Base-by-base conservation (phyloP, 2,888 invertebrate species). In the Podabrus alpinus region DNA sequence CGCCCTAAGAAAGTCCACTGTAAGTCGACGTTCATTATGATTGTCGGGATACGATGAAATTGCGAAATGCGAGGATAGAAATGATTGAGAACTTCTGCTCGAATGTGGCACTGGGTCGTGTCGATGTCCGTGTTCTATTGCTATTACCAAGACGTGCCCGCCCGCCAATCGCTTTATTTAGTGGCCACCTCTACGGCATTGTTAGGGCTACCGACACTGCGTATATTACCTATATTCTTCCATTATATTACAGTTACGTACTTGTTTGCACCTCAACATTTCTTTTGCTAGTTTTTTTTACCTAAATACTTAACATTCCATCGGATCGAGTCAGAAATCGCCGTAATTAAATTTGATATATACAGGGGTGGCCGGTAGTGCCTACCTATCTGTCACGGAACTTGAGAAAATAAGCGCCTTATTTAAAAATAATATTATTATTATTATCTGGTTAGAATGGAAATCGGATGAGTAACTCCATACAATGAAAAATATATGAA, bases 91-190 rank as follows among this genome's bases (percentile, higher is more conserved):
- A 29, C 29, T 29, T 29, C 29, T 29, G 29, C 13, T 29, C n/a
- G 13, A 29, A 29, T 29, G 29, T 29, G 13, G 29, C 60, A 66
- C 69, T 59, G 29, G 69, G 24, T 66, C 71, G 66, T 71, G 69
- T 70, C 71, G 68, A 45, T 68, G 75, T 75, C 66, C 45, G 21
- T 71, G 17, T 66, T 59, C 69, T 19, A 68, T 19, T 66, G 59
- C 72, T 68, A 73, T 73, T 69, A 69, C 69, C 59, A 70, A 17
- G 75, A 75, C 75, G 75, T 75, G 75, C 70, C 69, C 59, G 67
- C 61, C 60, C 61, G 68, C 61, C 60, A 19, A 75, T 67, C 66
- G 45, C 70, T 75, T 75, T 72, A 75, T 75, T 75, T 75, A 75
- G 72, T 60, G 75, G 61, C 75, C 64, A 72, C 75, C 75, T 72